Percentiles rank a stretch among this genome's conserved stretches.
phyloP scores from a whole-genome alignment of 2,113 vertebrate species.

The Semnornis frantzii region DNA sequence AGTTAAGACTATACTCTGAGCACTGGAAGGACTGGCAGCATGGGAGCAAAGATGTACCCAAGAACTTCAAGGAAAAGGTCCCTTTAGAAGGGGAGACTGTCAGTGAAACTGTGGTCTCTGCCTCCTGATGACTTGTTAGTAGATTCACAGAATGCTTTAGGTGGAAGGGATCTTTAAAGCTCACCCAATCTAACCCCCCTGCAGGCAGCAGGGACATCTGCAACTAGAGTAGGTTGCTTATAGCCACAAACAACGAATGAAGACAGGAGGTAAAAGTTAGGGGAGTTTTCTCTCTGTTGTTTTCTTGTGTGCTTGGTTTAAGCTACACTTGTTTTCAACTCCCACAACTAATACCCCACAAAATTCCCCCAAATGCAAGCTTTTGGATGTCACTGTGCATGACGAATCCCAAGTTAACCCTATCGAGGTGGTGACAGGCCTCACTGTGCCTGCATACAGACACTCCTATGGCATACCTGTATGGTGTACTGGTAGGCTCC shows the following conservation, averaged over 20 bases:
- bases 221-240: too few species aligned
- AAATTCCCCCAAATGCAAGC: not conserved
- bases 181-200: too few species aligned
- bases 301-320: not conserved
- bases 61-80: not conserved
- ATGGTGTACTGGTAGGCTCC: slow-evolving; percentile 92
- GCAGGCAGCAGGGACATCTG: too few species aligned
- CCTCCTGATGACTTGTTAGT: not conserved
- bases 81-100: not conserved
- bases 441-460: not conserved
- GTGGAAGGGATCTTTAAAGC: too few species aligned
- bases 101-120: not conserved
- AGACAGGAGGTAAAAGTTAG: not conserved
- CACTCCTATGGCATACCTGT: slow-evolving; percentile 77
- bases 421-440: not conserved
- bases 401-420: not conserved
- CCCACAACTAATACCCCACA: not conserved
- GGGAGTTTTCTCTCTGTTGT: not conserved
- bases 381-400: not conserved
- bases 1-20: not conserved
- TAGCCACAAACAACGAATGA: not conserved
- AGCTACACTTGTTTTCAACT: not conserved
- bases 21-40: not conserved
- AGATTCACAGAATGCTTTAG: not conserved
- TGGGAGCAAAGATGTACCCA: not conserved